phyloP scores from a whole-genome alignment of 37 sponge, comb jelly and placozoan species.

The Aplysina aerophoba region DNA sequence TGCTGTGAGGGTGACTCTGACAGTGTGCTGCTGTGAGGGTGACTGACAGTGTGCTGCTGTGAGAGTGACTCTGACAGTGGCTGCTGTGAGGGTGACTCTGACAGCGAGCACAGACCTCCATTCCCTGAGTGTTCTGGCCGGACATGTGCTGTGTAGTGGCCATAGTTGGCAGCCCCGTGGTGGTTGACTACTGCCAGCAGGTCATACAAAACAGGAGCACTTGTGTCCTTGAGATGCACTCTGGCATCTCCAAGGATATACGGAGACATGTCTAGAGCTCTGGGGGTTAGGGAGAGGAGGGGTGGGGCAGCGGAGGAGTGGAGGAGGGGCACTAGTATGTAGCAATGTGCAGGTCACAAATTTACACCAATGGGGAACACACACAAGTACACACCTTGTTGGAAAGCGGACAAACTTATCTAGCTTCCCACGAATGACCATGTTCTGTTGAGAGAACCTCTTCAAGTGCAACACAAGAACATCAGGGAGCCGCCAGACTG shows the following conservation, averaged over 20 bases:
- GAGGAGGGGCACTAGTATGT: too few relatives aligned
- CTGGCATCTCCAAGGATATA: conserved; percentile 61
- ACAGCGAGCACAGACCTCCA: not conserved
- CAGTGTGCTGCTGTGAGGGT: too few relatives aligned
- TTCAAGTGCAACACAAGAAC: conserved; percentile 91
- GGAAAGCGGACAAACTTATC: conserved; percentile 78
- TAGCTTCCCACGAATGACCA: conserved; percentile 70
- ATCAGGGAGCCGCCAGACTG: conserved; percentile 84
- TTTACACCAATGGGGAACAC: not conserved
- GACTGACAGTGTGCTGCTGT: too few relatives aligned
- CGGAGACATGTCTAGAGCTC: conserved; percentile 70
- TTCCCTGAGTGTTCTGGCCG: conserved; percentile 17
- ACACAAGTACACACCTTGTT: conserved; percentile 44
- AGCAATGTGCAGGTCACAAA: too few relatives aligned
- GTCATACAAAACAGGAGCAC: conserved; percentile 58
- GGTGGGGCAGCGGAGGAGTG: too few relatives aligned
- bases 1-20: too few relatives aligned
- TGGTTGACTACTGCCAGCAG: conserved; percentile 78
- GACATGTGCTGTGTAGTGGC: conserved; percentile 68
- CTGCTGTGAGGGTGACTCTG: too few relatives aligned
- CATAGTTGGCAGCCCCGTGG: conserved; percentile 57
- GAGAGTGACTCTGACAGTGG: too few relatives aligned
- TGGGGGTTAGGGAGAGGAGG: conserved; percentile 9
- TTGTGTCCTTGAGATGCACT: not conserved
- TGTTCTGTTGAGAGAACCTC: conserved; percentile 78